These are phyloP conservation scores for Poeciliopsis turneri DNA, from an alignment of 2,797 vertebrate genomes.

Conservation along the genomic window DNA sequence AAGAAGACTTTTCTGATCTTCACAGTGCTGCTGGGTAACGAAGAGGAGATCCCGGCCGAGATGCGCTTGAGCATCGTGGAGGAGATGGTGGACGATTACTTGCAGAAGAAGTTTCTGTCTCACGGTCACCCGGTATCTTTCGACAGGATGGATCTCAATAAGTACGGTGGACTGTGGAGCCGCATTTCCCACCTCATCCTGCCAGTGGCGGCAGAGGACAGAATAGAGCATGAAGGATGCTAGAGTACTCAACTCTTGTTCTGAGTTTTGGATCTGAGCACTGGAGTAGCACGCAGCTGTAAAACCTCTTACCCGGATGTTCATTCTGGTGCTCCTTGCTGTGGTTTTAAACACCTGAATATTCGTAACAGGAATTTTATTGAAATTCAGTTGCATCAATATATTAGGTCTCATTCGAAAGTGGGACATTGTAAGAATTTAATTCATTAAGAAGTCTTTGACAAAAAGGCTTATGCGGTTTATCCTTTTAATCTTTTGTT, in stretches of 20 bases:
- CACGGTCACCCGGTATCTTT: conserved; percentile 74
- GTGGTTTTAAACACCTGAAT: conserved; percentile 9
- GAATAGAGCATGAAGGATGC: conserved; percentile 82
- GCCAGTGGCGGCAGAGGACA: conserved; percentile 82
- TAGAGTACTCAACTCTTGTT: background rate
- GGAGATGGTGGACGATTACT: conserved; percentile 88
- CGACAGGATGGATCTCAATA: conserved; percentile 88
- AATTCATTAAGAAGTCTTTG: background rate
- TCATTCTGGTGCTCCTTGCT: conserved; percentile 4
- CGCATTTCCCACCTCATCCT: conserved; percentile 94
- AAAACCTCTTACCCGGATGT: background rate
- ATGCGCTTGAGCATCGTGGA: conserved; percentile 81
- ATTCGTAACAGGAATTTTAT: background rate
- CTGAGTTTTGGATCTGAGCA: conserved; percentile 6
- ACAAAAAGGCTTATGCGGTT: conserved; percentile 26
- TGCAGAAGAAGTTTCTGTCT: conserved; percentile 86
- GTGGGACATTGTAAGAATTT: conserved; percentile 5
- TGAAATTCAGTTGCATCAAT: background rate
- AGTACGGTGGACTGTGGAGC: conserved; percentile 95
- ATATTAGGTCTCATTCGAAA: background rate
- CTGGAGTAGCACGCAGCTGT: background rate
- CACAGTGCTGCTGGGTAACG: conserved; percentile 88
- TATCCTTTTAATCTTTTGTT: conserved; percentile 17
- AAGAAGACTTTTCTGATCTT: conserved; percentile 89
- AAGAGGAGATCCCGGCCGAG: conserved; percentile 73